Conservation (phyloP, 2,797 vertebrate genomes). For the Spheniscus humboldti region DNA sequence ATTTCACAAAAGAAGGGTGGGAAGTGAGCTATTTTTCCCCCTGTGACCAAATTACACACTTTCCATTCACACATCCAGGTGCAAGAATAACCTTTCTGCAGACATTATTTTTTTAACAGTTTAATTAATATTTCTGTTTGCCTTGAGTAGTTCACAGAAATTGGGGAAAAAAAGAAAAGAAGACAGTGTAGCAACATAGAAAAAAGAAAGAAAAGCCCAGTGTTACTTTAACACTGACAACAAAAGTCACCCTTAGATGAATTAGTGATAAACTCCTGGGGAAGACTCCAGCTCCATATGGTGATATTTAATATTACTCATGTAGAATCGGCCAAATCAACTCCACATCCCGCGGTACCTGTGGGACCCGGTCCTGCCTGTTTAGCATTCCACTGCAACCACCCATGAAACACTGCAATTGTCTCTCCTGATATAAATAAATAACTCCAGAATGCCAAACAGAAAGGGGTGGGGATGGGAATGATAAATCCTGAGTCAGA, state of each 20-base stretch:
- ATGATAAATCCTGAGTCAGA: background rate
- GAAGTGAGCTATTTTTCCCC: background rate
- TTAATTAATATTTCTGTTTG: slow-evolving; percentile 67
- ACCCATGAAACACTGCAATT: slow-evolving; percentile 18
- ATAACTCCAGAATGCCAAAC: slow-evolving; percentile 51
- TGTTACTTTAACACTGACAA: slow-evolving; percentile 41
- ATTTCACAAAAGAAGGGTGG: slow-evolving; percentile 15
- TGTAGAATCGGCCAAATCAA: background rate
- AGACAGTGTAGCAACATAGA: slow-evolving; percentile 1
- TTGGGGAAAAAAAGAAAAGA: background rate
- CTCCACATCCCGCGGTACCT: background rate
- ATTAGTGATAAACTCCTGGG: slow-evolving; percentile 55
- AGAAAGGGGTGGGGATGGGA: slow-evolving; percentile 7
- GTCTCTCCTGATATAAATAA: slow-evolving; percentile 56
- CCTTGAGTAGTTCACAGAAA: slow-evolving; percentile 50
- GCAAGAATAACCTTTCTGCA: slow-evolving; percentile 5
- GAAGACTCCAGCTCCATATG: background rate
- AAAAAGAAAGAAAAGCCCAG: slow-evolving; percentile 8
- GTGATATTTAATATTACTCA: slow-evolving; percentile 49
- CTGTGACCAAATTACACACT: background rate
- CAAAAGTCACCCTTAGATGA: slow-evolving; percentile 51
- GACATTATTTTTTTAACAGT: slow-evolving; percentile 51
- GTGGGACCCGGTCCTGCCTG: background rate
- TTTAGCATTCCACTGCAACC: slow-evolving; percentile 19
- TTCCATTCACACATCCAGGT: background rate